A percentile compares a stretch with the other conserved stretches of the same genome.
phyloP scores from a whole-genome alignment of 2,113 vertebrate species.

The Cichladusa arquata region DNA sequence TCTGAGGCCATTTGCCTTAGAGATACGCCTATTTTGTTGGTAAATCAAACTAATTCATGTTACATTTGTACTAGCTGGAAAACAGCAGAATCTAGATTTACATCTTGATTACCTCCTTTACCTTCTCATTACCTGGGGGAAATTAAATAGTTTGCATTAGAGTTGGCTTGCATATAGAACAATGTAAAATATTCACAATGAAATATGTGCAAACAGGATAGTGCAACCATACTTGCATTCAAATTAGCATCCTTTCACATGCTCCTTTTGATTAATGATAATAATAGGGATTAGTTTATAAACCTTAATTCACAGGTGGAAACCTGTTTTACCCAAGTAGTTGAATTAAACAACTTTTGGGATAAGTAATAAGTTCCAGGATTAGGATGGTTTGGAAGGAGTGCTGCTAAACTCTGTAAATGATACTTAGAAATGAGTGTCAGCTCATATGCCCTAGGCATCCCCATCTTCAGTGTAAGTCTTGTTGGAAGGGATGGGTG shows the following conservation, averaged over 20 bases:
- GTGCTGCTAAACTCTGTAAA: not conserved
- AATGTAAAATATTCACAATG: slow-evolving; percentile 40
- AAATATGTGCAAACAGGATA: slow-evolving; percentile 37
- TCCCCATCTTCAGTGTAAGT: not conserved
- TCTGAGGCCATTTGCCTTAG: not conserved
- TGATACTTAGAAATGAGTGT: not conserved
- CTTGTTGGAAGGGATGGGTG: not conserved
- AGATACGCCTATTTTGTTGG: not conserved
- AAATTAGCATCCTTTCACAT: slow-evolving; percentile 7
- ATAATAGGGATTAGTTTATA: slow-evolving; percentile 43
- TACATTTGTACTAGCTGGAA: not conserved
- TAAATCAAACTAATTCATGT: slow-evolving; percentile 11
- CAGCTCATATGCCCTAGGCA: not conserved
- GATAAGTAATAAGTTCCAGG: not conserved
- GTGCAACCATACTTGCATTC: not conserved
- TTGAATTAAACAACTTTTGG: not conserved
- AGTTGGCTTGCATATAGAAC: slow-evolving; percentile 40
- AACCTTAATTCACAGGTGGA: not conserved
- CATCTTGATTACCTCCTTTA: slow-evolving; percentile 53
- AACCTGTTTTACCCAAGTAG: not conserved
- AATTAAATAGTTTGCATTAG: slow-evolving; percentile 55
- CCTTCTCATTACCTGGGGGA: slow-evolving; percentile 58
- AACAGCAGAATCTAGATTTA: slow-evolving; percentile 40
- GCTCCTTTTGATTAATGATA: slow-evolving; percentile 21
- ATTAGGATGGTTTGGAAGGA: not conserved